phyloP scores from a whole-genome alignment of 2,888 invertebrate genomes.

The Sycophila texana region DNA sequence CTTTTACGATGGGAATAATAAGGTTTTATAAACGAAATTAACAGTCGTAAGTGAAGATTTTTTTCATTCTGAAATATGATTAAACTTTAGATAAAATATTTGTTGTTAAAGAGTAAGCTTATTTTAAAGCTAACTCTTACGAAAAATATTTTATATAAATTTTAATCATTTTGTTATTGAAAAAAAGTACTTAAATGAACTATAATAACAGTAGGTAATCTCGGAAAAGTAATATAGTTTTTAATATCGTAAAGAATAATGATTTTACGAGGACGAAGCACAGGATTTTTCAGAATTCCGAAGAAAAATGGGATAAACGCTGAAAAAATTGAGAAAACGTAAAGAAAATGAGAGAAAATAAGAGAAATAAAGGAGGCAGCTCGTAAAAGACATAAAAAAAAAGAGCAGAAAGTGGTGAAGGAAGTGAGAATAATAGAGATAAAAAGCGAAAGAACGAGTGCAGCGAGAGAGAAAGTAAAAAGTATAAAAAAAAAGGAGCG shows the following conservation, averaged over 20 bases:
- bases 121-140: no score
- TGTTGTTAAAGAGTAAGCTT: no score
- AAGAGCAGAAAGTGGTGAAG: conserved; percentile 7
- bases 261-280: not conserved
- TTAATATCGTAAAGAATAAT: not conserved
- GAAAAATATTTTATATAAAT: no score
- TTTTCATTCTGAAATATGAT: no score
- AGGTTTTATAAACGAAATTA: not conserved
- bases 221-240: not conserved
- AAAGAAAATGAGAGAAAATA: conserved; percentile 9
- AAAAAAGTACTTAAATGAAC: no score
- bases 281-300: not conserved
- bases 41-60: not conserved
- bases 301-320: conserved; percentile 12
- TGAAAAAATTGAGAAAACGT: conserved; percentile 35
- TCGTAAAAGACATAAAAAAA: conserved; percentile 24
- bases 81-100: no score
- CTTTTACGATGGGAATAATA: no score
- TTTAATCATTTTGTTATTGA: no score
- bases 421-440: conserved; percentile 39
- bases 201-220: no score
- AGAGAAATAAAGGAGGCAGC: conserved; percentile 15
- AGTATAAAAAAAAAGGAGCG: no score
- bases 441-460: conserved; percentile 12
- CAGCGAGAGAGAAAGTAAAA: conserved; percentile 16